Conservation (phyloP, 2,113 vertebrate species). For the Gavialis gangeticus region DNA sequence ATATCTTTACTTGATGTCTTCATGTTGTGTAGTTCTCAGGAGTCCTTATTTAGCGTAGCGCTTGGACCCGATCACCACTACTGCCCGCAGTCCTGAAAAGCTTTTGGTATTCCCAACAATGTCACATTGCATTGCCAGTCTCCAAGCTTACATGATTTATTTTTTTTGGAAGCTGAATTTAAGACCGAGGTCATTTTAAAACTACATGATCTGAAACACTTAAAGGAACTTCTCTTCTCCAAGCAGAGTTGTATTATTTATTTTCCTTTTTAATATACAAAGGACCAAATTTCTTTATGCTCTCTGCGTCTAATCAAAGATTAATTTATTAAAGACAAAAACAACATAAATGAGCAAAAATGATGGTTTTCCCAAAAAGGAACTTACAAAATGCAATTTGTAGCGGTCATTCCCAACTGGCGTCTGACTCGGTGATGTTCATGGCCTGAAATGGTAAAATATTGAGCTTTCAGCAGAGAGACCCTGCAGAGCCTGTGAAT, state of each 20-base stretch:
- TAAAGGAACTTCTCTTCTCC: not conserved
- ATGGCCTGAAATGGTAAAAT: not conserved
- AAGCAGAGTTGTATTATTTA: not conserved
- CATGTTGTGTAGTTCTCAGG: not conserved
- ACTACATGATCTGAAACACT: not conserved
- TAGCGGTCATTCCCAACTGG: too few species aligned
- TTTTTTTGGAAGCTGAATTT: not conserved
- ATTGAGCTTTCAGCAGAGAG: not conserved
- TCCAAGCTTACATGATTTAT: not conserved
- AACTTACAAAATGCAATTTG: not conserved
- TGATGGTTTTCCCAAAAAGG: not conserved
- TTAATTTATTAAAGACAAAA: not conserved
- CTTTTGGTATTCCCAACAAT: not conserved
- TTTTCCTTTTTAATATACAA: too few species aligned
- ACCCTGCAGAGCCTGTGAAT: rapidly evolving
- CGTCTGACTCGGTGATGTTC: too few species aligned
- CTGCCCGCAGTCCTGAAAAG: not conserved
- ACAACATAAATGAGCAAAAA: not conserved
- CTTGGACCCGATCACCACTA: not conserved
- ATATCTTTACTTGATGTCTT: not conserved
- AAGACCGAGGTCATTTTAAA: not conserved
- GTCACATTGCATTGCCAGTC: not conserved
- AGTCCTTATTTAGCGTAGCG: not conserved
- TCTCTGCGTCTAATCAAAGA: not conserved
- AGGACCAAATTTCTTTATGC: not conserved